Percentiles rank a stretch among this genome's conserved stretches.
Conservation (phyloP, 2,888 invertebrate species). For the Drosophila mercatorum region DNA sequence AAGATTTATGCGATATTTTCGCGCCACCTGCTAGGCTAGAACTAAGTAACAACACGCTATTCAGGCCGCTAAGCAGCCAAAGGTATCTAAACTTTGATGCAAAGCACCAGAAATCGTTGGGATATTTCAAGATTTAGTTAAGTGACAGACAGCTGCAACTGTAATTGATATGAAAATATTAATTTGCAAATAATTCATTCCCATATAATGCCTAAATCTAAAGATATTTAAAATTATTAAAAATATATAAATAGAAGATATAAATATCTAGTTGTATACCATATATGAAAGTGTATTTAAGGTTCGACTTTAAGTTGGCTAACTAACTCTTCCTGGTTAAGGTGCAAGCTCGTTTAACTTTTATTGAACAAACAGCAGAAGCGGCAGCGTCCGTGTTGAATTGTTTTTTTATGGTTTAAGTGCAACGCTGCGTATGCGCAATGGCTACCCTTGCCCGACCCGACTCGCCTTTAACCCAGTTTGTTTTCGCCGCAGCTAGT, state of each 20-base stretch:
- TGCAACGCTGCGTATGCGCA: conserved; percentile 77
- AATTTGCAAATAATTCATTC: too few species aligned
- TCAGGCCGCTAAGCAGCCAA: conserved; percentile 14
- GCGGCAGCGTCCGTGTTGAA: conserved; percentile 37
- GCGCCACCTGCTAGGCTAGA: conserved; percentile 29
- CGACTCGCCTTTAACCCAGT: conserved; percentile 62
- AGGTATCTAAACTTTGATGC: not conserved
- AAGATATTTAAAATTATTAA: too few species aligned
- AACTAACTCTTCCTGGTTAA: conserved; percentile 1
- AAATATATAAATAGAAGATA: not conserved
- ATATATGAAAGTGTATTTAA: conserved; percentile 31
- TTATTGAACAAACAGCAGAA: conserved; percentile 74
- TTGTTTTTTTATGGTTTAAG: conserved; percentile 41
- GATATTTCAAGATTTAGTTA: not conserved
- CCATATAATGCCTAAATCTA: too few species aligned
- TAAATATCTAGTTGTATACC: not conserved
- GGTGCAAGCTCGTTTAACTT: conserved; percentile 39
- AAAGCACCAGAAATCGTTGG: too few species aligned
- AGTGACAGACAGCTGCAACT: not conserved
- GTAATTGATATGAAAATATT: not conserved
- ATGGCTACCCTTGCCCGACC: conserved; percentile 33
- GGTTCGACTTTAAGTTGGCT: conserved; percentile 11
- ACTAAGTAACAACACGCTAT: conserved; percentile 27
- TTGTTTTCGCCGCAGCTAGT: conserved; percentile 24
- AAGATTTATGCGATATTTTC: conserved; percentile 53